Conservation (phyloP, 2,113 vertebrate genomes). For the Pyrgilauda ruficollis region DNA sequence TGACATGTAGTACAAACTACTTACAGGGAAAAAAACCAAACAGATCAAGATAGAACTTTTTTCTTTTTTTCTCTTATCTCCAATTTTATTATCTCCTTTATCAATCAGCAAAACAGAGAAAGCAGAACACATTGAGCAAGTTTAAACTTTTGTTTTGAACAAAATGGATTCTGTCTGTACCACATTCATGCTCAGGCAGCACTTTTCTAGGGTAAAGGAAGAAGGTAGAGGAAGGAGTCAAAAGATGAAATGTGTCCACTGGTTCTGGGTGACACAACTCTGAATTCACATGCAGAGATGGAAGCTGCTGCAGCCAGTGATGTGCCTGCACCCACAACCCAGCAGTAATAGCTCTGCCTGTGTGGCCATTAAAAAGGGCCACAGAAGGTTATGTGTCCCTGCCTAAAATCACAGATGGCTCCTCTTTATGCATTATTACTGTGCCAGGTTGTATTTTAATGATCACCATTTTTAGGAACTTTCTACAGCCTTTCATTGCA, state of each 20-base stretch:
- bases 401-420: neutral
- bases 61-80: constrained; percentile 7
- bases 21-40: neutral
- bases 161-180: neutral
- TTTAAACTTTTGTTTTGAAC: neutral
- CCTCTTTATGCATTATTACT: neutral
- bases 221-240: neutral
- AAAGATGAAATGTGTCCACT: neutral
- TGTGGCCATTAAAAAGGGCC: neutral
- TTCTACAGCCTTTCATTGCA: neutral
- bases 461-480: neutral
- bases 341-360: neutral
- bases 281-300: neutral
- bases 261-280: neutral
- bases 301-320: neutral
- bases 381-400: neutral
- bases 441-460: neutral
- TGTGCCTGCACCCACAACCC: neutral
- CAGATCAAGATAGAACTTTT: neutral
- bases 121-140: neutral
- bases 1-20: neutral
- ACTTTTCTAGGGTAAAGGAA: neutral
- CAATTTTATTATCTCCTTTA: constrained; percentile 2
- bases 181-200: neutral
- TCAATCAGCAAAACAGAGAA: neutral